phyloP scores from a whole-genome alignment of 2,888 invertebrate species.

The Dolichomitus sp. region DNA sequence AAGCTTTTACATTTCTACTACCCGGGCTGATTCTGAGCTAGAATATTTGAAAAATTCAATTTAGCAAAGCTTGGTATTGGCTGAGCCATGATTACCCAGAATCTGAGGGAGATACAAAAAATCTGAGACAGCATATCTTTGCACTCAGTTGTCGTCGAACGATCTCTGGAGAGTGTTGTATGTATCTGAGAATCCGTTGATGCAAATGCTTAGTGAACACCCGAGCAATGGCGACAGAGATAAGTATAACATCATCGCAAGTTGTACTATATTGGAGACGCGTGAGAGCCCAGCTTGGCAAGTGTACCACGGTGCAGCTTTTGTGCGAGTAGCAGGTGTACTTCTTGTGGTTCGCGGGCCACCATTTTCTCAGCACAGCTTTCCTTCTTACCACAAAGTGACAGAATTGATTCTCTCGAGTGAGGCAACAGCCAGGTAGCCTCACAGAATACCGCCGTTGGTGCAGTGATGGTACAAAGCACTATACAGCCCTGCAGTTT shows the following conservation, averaged over 20 bases:
- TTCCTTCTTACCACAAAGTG: conserved; percentile 40
- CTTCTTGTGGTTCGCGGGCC: conserved; percentile 16
- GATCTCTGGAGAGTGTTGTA: neutral
- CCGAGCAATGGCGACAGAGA: neutral
- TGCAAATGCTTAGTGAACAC: neutral
- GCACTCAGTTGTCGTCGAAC: neutral
- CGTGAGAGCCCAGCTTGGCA: neutral
- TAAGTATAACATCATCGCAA: conserved; percentile 13
- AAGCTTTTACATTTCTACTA: neutral
- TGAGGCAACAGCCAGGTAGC: conserved; percentile 16
- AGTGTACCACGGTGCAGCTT: conserved; percentile 14
- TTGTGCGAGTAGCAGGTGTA: conserved; percentile 12
- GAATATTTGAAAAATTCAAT: conserved; percentile 11
- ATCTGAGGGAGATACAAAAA: conserved; percentile 1
- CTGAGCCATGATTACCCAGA: neutral
- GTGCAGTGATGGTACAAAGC: conserved; percentile 40
- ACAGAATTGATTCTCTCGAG: conserved; percentile 58
- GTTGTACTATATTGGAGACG: conserved; percentile 2
- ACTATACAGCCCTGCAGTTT: conserved; percentile 27
- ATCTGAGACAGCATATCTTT: neutral
- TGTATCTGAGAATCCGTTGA: neutral
- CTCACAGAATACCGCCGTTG: neutral
- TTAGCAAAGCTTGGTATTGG: neutral
- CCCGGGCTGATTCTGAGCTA: neutral
- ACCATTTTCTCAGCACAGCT: conserved; percentile 20